Percentiles rank a stretch among this genome's conserved stretches.
phyloP scores from a whole-genome alignment of 2,797 vertebrate genomes.

The Halcyon chelicuti region DNA sequence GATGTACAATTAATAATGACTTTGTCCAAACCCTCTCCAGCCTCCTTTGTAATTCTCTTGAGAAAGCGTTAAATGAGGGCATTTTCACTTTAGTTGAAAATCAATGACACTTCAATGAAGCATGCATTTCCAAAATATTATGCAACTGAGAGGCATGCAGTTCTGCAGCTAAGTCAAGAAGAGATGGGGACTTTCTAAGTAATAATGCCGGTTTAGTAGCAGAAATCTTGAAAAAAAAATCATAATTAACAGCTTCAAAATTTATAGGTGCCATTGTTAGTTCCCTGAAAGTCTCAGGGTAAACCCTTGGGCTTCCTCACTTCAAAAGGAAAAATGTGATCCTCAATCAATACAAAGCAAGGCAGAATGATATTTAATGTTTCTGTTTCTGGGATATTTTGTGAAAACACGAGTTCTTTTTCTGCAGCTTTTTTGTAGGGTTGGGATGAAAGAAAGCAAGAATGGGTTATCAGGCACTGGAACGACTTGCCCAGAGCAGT shows the following conservation, averaged over 20 bases:
- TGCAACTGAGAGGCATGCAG: slow-evolving; percentile 52
- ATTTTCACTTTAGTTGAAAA: slow-evolving; percentile 80
- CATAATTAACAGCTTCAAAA: background rate
- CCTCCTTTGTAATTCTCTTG: slow-evolving; percentile 73
- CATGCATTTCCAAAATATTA: slow-evolving; percentile 75
- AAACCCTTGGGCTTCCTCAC: background rate
- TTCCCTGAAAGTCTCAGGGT: background rate
- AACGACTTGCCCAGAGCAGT: no score
- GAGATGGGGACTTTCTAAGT: slow-evolving; percentile 27
- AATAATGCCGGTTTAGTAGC: slow-evolving; percentile 10
- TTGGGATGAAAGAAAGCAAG: background rate
- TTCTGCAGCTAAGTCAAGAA: slow-evolving; percentile 42
- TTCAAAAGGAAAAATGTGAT: background rate
- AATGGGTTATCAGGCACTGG: background rate
- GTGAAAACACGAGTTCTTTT: background rate
- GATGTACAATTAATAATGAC: slow-evolving; percentile 78
- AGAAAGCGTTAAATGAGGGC: slow-evolving; percentile 78
- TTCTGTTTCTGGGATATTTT: background rate
- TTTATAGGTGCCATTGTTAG: background rate
- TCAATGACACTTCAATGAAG: slow-evolving; percentile 79
- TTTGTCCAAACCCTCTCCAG: slow-evolving; percentile 77
- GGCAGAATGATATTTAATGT: background rate
- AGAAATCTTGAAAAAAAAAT: slow-evolving; percentile 41
- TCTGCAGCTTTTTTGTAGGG: background rate
- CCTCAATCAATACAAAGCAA: background rate